A percentile compares a stretch with the other conserved stretches of the same genome.
These are phyloP conservation scores for Cololabis saira DNA, from an alignment of 2,113 vertebrate genomes.

Conservation along the genomic window DNA sequence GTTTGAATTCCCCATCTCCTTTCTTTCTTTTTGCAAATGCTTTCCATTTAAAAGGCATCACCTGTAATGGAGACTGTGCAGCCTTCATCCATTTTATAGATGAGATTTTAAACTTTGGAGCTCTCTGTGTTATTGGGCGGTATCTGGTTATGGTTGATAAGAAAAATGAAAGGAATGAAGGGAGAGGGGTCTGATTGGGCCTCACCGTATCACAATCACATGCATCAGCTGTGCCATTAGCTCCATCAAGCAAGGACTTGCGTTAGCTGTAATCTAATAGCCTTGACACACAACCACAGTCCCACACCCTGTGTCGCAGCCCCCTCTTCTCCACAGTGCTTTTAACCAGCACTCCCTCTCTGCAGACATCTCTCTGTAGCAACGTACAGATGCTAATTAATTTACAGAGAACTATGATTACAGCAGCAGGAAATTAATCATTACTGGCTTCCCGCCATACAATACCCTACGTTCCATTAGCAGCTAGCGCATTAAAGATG, in stretches of 20 bases:
- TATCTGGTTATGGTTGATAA: slow-evolving; percentile 33
- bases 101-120: slow-evolving; percentile 34
- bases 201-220: slow-evolving; percentile 47
- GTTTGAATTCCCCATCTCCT: slow-evolving; percentile 6
- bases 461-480: slow-evolving; percentile 65
- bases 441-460: slow-evolving; percentile 61
- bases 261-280: slow-evolving; percentile 56
- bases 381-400: slow-evolving; percentile 71
- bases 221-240: slow-evolving; percentile 53
- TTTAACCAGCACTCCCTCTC: slow-evolving; percentile 40
- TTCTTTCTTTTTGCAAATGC: slow-evolving; percentile 14
- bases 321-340: slow-evolving; percentile 2
- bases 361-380: slow-evolving; percentile 36
- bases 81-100: slow-evolving; percentile 38
- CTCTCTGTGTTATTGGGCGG: slow-evolving; percentile 19
- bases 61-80: slow-evolving; percentile 19
- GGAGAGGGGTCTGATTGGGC: slow-evolving; percentile 39
- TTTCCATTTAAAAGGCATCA: slow-evolving; percentile 23
- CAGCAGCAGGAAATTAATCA: slow-evolving; percentile 78
- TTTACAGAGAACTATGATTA: slow-evolving; percentile 75
- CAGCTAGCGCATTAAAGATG: slow-evolving; percentile 59
- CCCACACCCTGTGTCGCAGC: slow-evolving; percentile 32
- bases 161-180: slow-evolving; percentile 22
- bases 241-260: slow-evolving; percentile 49
- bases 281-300: slow-evolving; percentile 23